Percentiles rank a stretch among this genome's conserved stretches.
Evolutionary conservation across 2,888 invertebrate species (phyloP).

Genomic region (Blastobasis adustella): DNA sequence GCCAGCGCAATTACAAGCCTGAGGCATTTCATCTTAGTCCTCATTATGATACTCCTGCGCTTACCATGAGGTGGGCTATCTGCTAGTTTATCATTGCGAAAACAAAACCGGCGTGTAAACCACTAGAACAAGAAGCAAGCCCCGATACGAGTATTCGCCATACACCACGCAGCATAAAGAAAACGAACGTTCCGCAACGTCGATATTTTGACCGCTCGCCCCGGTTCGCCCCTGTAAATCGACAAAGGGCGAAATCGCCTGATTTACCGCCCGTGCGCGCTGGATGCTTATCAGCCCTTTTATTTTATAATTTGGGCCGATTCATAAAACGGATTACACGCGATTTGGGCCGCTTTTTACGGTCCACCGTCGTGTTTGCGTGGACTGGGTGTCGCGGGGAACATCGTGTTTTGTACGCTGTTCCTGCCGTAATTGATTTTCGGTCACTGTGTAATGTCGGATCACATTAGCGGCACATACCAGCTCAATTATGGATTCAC

Average conservation of each 20-base stretch:
- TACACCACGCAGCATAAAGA: slow-evolving; percentile 22
- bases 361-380: not conserved
- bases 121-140: not conserved
- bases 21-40: too few species aligned
- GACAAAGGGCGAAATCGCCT: slow-evolving; percentile 16
- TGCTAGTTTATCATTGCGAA: too few species aligned
- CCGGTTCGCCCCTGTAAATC: slow-evolving; percentile 22
- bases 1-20: too few species aligned
- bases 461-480: too few species aligned
- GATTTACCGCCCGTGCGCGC: slow-evolving; percentile 25
- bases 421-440: too few species aligned
- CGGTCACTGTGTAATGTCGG: too few species aligned
- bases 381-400: too few species aligned
- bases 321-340: slow-evolving; percentile 22
- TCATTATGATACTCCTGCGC: too few species aligned
- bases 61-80: too few species aligned
- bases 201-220: slow-evolving; percentile 23
- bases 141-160: slow-evolving; percentile 11
- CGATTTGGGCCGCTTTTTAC: slow-evolving; percentile 10
- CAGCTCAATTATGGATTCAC: too few species aligned
- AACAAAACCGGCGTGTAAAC: too few species aligned
- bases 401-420: too few species aligned
- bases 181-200: slow-evolving; percentile 40
- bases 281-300: slow-evolving; percentile 20
- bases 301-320: slow-evolving; percentile 31